Percentiles rank a stretch among this genome's conserved stretches.
Evolutionary conservation across 2,113 vertebrate genomes (phyloP).

Genomic region (Ammodramus savannarum): DNA sequence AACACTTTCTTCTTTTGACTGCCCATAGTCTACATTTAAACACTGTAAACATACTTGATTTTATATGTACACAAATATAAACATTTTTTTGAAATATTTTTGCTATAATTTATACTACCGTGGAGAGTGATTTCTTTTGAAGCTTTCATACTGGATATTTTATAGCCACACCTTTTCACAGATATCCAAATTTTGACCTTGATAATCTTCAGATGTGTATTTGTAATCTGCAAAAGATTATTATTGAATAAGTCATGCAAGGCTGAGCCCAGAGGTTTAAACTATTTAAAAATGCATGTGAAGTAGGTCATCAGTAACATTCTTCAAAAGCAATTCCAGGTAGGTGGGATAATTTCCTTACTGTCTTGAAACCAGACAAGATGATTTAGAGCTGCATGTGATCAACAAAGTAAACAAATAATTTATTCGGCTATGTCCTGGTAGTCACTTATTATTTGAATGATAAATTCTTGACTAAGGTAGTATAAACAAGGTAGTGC

Average conservation of each 20-base stretch:
- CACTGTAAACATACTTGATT: background rate
- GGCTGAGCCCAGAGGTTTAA: background rate
- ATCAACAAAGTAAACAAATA: slow-evolving; percentile 22
- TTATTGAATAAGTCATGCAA: background rate
- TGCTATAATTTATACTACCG: background rate
- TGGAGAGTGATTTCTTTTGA: background rate
- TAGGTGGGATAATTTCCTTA: background rate
- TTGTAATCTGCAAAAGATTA: background rate
- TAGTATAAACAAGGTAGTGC: background rate
- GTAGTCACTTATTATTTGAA: slow-evolving; percentile 32
- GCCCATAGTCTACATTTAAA: background rate
- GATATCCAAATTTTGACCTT: background rate
- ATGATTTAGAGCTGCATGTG: background rate
- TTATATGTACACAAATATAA: background rate
- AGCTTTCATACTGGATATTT: background rate
- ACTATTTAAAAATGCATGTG: background rate
- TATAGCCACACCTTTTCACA: background rate
- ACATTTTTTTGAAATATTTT: background rate
- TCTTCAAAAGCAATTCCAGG: background rate
- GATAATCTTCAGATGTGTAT: background rate
- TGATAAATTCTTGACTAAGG: slow-evolving; percentile 50
- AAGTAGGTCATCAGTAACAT: background rate
- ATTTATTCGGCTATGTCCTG: slow-evolving; percentile 2
- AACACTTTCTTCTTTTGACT: background rate
- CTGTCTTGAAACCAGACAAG: background rate